phyloP scores from a whole-genome alignment of 2,888 invertebrate species.

The Polydrusus pterygomalis region DNA sequence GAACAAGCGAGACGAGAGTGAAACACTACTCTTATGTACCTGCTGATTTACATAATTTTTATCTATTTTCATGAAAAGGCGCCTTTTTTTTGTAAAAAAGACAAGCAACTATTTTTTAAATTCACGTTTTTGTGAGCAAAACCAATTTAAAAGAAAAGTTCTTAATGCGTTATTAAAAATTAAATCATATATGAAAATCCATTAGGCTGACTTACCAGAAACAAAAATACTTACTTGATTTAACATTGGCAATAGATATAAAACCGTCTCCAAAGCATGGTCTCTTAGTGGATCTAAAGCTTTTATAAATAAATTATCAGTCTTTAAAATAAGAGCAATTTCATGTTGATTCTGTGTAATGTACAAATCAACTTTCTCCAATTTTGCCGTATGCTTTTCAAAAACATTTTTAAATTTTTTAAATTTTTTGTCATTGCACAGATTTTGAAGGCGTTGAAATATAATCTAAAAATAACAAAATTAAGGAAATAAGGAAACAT shows the following conservation, averaged over 20 bases:
- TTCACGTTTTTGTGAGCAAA: too few species aligned
- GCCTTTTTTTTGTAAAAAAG: too few species aligned
- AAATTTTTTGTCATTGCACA: not conserved
- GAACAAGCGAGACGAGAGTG: too few species aligned
- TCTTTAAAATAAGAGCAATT: not conserved
- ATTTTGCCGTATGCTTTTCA: not conserved
- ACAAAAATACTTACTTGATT: not conserved
- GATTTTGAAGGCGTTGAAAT: not conserved
- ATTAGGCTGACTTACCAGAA: not conserved
- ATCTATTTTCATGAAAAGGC: too few species aligned
- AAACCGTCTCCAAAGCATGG: not conserved
- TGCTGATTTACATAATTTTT: too few species aligned
- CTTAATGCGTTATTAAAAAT: too few species aligned
- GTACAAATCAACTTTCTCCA: not conserved
- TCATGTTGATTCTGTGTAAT: not conserved
- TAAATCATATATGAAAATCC: too few species aligned
- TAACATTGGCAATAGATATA: conserved; percentile 21
- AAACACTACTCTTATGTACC: too few species aligned
- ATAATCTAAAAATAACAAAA: not conserved
- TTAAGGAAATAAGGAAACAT: not conserved
- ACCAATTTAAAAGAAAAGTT: too few species aligned
- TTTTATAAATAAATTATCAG: conserved; percentile 13
- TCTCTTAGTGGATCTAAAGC: not conserved
- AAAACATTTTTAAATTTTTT: not conserved
- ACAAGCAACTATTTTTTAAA: too few species aligned